Conservation (phyloP, 2,113 vertebrate species). For the Otolemur garnettii region DNA sequence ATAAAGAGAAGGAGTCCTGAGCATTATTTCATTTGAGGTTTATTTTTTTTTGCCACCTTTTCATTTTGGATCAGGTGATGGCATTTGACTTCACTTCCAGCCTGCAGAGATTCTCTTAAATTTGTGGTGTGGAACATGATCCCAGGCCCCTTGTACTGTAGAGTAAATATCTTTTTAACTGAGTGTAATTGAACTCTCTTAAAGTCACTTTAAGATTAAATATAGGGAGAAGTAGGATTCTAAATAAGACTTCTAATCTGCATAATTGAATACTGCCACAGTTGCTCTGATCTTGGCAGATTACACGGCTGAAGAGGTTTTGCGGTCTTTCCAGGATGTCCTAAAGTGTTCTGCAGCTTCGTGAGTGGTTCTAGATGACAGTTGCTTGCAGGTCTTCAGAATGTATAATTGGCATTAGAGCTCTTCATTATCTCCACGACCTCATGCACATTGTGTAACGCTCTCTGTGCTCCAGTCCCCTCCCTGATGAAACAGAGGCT, state of each 20-base stretch:
- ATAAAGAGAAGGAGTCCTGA: background rate
- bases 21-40: background rate
- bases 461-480: background rate
- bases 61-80: background rate
- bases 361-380: rapidly evolving
- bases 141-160: background rate
- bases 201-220: background rate
- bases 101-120: background rate
- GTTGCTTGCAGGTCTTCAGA: background rate
- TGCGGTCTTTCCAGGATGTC: background rate
- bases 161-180: background rate
- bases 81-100: background rate
- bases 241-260: background rate
- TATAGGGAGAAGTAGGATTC: background rate
- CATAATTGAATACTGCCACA: background rate
- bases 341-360: background rate
- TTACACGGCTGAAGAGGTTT: rapidly evolving
- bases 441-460: background rate
- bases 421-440: background rate
- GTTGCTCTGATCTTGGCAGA: background rate
- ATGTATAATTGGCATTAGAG: background rate
- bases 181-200: background rate
- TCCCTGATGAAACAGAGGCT: background rate
- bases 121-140: background rate
- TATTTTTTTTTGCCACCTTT: background rate